Conservation (phyloP, 2,888 invertebrate genomes). For the Lasiommata megera region DNA sequence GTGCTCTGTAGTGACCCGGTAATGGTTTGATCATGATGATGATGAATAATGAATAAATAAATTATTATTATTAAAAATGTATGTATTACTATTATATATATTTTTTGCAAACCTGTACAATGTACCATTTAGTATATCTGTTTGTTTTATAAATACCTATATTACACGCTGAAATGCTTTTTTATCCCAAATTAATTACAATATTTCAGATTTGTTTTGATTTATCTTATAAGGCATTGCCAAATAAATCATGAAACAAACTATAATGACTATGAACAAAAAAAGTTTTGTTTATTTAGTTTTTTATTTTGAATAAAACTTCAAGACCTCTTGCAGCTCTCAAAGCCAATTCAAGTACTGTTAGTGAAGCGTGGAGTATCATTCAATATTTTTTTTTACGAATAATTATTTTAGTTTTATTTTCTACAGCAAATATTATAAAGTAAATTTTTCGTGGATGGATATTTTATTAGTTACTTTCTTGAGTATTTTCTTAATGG, state of each 20-base stretch:
- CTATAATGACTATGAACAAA: neutral
- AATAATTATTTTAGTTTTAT: neutral
- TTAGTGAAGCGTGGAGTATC: conserved; percentile 6
- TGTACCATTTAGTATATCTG: no score
- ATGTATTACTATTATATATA: no score
- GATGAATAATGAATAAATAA: no score
- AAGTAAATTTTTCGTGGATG: neutral
- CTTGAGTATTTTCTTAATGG: neutral
- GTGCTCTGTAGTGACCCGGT: no score
- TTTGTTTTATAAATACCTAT: no score
- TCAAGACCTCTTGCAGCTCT: neutral
- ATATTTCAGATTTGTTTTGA: no score
- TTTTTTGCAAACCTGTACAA: no score
- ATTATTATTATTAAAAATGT: no score
- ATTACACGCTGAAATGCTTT: no score
- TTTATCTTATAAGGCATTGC: neutral
- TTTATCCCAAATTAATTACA: no score
- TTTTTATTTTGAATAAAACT: conserved; percentile 1
- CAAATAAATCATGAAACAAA: neutral
- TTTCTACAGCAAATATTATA: neutral
- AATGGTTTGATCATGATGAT: no score
- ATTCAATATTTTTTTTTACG: neutral
- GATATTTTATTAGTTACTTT: neutral
- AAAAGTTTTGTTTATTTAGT: neutral
- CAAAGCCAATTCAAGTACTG: conserved; percentile 3